Conservation (phyloP, 2,113 vertebrate genomes). For the Notarius quadriscutis region DNA sequence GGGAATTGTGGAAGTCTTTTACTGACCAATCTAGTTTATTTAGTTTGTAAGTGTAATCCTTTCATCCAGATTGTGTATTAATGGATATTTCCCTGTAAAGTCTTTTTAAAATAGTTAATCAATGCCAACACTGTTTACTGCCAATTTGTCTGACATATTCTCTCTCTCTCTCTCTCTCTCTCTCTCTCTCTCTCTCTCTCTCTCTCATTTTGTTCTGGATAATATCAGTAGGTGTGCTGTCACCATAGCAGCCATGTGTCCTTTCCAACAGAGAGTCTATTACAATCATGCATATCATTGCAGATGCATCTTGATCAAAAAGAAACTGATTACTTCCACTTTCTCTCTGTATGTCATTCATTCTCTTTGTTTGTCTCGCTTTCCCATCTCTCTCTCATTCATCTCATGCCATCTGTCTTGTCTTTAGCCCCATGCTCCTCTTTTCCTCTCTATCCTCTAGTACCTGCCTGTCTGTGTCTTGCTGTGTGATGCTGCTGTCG, state of each 20-base stretch:
- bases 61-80: neutral
- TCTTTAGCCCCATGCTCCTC: slow-evolving; percentile 9
- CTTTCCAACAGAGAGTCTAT: slow-evolving; percentile 31
- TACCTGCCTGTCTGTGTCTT: slow-evolving; percentile 32
- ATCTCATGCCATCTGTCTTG: slow-evolving; percentile 44
- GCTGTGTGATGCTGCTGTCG: neutral
- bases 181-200: neutral
- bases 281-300: slow-evolving; percentile 48
- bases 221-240: slow-evolving; percentile 40
- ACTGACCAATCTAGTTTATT: neutral
- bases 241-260: slow-evolving; percentile 47
- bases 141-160: neutral
- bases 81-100: neutral
- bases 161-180: neutral
- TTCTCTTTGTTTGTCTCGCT: neutral
- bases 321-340: slow-evolving; percentile 46
- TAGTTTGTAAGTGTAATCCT: neutral
- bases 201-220: slow-evolving; percentile 26
- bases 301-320: slow-evolving; percentile 48
- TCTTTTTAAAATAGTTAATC: neutral
- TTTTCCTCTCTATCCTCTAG: neutral
- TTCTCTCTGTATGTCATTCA: slow-evolving; percentile 10
- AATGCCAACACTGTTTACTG: neutral
- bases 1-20: neutral
- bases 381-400: neutral